Evolutionary conservation across 2,113 vertebrate genomes (phyloP), one percentile per base, ranked within the genome.

Genomic region (Antechinus flavipes): DNA sequence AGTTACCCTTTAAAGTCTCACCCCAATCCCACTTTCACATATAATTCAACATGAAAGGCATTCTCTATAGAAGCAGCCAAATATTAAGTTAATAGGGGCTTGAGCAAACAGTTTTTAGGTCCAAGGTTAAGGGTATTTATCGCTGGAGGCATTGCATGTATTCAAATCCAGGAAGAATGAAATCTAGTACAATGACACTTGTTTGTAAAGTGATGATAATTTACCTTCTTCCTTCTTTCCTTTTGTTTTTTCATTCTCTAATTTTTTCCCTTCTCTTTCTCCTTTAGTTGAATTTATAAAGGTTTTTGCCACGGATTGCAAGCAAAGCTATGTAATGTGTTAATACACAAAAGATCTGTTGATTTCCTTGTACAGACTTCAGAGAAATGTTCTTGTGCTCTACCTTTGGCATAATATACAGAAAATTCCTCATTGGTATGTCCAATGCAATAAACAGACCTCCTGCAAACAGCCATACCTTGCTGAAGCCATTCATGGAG

Each of bases 401-500:
- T 54, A 3, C 68, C 90, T 98, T 93, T 97, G 95, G 97, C 50
- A 5, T 91, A 56, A 53, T 16, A 0, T 0, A 0, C 94, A 97
- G 95, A 94, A 98, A 98, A 96, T 16, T 3, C 58, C 58, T 90
- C 54, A 0, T 54, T 42, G 42, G 49, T 94, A 91, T 97, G 89
- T 54, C 96, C 96, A 92, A 90, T 89, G 97, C 96, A 96, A 22
- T 97, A 98, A 97, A 94, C 96, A 96, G 95, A 96, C 95, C 97
- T 97, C 92, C 95, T 97, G 50, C 89, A 2, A 90, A 91, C 97
- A 95, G 95, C 27, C 23, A 96, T 93, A 91, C 97, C 35, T 10
- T 24, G 19, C 68, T 8, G 93, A 2, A 7, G 52, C 68, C 52
- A 19, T 42, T 95, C 94, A 25, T 6, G 55, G 53, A n/a, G 10